Base-by-base conservation (phyloP, 2,113 vertebrate genomes). In the Oreochromis tanganicae region DNA sequence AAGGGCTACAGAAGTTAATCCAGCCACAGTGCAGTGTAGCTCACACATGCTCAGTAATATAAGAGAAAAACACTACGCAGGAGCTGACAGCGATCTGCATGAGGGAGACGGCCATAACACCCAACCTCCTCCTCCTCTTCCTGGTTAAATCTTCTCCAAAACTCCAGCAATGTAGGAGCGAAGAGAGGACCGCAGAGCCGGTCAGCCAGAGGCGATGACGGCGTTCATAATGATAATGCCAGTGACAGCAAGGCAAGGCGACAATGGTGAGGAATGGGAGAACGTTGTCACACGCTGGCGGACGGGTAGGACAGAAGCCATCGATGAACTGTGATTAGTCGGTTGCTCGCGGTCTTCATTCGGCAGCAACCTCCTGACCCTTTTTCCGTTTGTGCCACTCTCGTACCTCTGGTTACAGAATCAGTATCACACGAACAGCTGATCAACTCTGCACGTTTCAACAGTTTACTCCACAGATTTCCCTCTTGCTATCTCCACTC, bases 1-100 rank as follows among this genome's bases (percentile, higher is more conserved):
- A 85, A 84, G 90, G 73, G 75, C 83, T 85, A 50, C 85, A 85
- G 78, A 91, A 93, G 91, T 94, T 89, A 92, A 92, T 94, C 89
- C 90, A 75, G 90, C 50, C 68, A 46, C 57, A 81, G 89, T 55
- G 85, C 85, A 24, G 88, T 29, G 56, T 85, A 80, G 82, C 83
- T 50, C 38, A 85, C 78, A 87, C 82, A 91, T 16, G 79, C 85
- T 83, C 87, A 54, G 88, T 87, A 84, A 91, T 85, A 83, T 85
- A 81, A 86, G 83, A 89, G 85, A 93, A 93, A 88, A 82, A 84
- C 24, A 86, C 86, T 73, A 93, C 81, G 84, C 93, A 85, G 90
- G 87, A 93, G 92, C 84, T 79, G 89, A 88, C 84, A 79, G 54
- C 84, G 79, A 87, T 88, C 92, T 91, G 87, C 91, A 82, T 66